A percentile compares a stretch with the other conserved stretches of the same genome.
phyloP scores from a whole-genome alignment of 2,797 vertebrate species.

The Sphaeramia orbicularis region DNA sequence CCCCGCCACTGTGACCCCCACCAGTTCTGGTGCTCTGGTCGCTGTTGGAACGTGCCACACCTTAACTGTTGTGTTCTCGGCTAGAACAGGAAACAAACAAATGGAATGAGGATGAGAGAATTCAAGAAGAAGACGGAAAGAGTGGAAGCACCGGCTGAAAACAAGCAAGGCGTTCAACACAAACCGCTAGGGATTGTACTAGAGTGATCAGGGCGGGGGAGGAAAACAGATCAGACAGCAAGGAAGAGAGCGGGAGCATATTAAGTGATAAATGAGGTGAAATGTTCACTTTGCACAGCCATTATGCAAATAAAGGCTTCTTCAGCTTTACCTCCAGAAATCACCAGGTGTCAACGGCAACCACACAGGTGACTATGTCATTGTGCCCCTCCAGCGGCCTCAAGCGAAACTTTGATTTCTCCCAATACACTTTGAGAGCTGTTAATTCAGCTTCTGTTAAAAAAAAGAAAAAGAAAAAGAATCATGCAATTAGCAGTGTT shows the following conservation, averaged over 20 bases:
- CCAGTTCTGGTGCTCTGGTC: slow-evolving; percentile 85
- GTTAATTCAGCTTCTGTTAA: slow-evolving; percentile 76
- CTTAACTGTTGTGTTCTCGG: slow-evolving; percentile 88
- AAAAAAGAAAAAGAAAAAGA: slow-evolving; percentile 21
- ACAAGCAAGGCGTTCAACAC: slow-evolving; percentile 42
- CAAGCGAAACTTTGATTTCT: slow-evolving; percentile 84
- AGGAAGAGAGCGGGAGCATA: slow-evolving; percentile 37
- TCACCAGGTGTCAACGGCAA: slow-evolving; percentile 85
- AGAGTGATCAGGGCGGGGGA: slow-evolving; percentile 16
- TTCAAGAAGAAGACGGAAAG: background rate
- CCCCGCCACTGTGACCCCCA: slow-evolving; percentile 86
- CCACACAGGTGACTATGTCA: slow-evolving; percentile 87
- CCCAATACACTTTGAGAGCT: slow-evolving; percentile 79
- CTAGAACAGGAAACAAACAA: slow-evolving; percentile 47
- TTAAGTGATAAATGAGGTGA: slow-evolving; percentile 65
- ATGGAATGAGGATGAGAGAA: background rate
- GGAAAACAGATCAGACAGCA: slow-evolving; percentile 60
- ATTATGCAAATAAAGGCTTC: slow-evolving; percentile 60
- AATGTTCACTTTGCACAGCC: slow-evolving; percentile 70
- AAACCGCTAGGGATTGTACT: slow-evolving; percentile 40
- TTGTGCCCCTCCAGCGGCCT: slow-evolving; percentile 86
- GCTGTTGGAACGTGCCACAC: slow-evolving; percentile 89
- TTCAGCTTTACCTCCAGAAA: slow-evolving; percentile 85
- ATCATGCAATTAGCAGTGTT: slow-evolving; percentile 69
- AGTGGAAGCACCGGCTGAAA: slow-evolving; percentile 17